These are phyloP conservation scores for Progne subis DNA, from an alignment of 2,113 vertebrate species.

Conservation along the genomic window DNA sequence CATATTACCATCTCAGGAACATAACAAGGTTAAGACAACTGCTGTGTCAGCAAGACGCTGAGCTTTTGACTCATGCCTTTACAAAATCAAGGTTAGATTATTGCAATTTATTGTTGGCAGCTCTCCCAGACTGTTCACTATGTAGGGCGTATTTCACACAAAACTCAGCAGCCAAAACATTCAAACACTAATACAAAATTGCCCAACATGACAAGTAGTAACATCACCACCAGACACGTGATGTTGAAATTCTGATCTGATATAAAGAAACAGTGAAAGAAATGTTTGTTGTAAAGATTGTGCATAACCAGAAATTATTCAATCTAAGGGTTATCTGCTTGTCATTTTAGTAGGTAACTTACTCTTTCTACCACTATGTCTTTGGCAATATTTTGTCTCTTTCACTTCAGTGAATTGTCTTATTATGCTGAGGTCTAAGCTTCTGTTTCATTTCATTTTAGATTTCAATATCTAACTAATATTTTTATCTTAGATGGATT, in stretches of 20 bases:
- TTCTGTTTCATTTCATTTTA: background rate
- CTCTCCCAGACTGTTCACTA: conserved; percentile 68
- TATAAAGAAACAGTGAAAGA: background rate
- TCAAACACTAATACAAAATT: conserved; percentile 55
- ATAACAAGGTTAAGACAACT: conserved; percentile 75
- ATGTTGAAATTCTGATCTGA: background rate
- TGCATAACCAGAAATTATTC: background rate
- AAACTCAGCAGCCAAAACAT: conserved; percentile 25
- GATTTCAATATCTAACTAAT: background rate
- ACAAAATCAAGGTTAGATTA: conserved; percentile 74
- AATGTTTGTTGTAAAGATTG: background rate
- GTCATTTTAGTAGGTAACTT: background rate
- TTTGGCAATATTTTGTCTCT: background rate
- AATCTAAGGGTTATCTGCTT: background rate
- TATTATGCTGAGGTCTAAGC: background rate
- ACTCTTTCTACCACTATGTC: background rate
- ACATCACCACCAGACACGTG: background rate
- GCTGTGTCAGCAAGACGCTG: conserved; percentile 76
- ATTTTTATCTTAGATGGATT: background rate
- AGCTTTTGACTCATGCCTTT: conserved; percentile 75
- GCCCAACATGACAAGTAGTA: background rate
- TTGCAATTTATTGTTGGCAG: conserved; percentile 76
- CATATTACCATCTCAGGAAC: conserved; percentile 70
- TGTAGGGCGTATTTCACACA: conserved; percentile 55
- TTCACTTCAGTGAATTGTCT: background rate